phyloP scores from a whole-genome alignment of 1,140 invertebrate genomes.

The Heliothis virescens region DNA sequence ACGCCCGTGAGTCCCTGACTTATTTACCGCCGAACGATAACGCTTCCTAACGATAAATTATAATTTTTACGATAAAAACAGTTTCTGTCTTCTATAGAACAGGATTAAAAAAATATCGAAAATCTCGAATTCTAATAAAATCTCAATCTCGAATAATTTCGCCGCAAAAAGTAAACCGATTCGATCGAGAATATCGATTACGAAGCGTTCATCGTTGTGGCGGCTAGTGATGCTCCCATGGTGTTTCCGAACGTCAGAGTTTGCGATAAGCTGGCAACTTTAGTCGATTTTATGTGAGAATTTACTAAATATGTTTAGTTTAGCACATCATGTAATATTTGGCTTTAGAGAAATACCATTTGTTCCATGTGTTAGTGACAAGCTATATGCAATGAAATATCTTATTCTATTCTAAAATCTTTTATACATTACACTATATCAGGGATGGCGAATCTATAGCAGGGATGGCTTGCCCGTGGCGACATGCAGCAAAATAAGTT shows the following conservation, averaged over 20 bases:
- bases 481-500: too few species aligned
- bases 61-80: neutral
- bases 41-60: conserved; percentile 20
- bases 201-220: conserved; percentile 37
- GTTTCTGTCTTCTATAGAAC: neutral
- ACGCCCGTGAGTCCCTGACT: conserved; percentile 3
- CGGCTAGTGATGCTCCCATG: conserved; percentile 61
- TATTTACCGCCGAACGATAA: conserved; percentile 9
- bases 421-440: conserved; percentile 18
- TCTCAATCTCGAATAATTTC: conserved; percentile 37
- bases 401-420: conserved; percentile 28
- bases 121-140: conserved; percentile 1
- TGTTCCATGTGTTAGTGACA: neutral
- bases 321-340: neutral
- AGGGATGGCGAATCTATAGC: too few species aligned
- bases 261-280: conserved; percentile 61
- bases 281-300: conserved; percentile 50
- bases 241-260: conserved; percentile 69
- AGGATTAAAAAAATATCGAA: neutral
- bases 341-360: conserved; percentile 6
- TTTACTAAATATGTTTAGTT: conserved; percentile 37
- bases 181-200: conserved; percentile 31
- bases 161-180: neutral
- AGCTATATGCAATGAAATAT: conserved; percentile 32
- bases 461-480: too few species aligned